Conservation (phyloP, 2,888 invertebrate species). For the Gerosis bhagava region DNA sequence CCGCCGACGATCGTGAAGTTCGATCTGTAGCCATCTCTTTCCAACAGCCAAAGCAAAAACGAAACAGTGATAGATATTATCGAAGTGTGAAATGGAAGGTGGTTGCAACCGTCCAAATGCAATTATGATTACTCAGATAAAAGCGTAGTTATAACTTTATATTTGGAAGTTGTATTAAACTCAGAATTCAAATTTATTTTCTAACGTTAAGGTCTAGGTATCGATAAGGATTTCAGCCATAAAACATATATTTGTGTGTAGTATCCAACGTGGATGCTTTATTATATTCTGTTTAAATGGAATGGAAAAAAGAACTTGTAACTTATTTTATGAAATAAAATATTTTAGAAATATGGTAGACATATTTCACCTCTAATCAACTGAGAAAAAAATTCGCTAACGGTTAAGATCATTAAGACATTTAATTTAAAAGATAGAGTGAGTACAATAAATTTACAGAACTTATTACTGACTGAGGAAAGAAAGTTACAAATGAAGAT, state of each 20-base stretch:
- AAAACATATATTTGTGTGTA: too few relatives aligned
- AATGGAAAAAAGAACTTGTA: too few relatives aligned
- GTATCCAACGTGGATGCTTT: too few relatives aligned
- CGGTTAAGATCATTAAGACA: slow-evolving; percentile 17
- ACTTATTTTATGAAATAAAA: too few relatives aligned
- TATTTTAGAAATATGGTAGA: too few relatives aligned
- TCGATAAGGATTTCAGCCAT: too few relatives aligned
- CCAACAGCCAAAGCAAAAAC: background rate
- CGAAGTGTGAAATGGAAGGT: slow-evolving; percentile 13
- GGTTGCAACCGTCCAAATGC: slow-evolving; percentile 14
- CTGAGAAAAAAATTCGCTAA: slow-evolving; percentile 10
- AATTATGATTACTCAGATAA: slow-evolving; percentile 17
- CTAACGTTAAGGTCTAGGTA: too few relatives aligned
- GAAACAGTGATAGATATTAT: slow-evolving; percentile 9
- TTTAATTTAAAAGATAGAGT: slow-evolving; percentile 24
- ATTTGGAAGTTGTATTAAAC: slow-evolving; percentile 2
- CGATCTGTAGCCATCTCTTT: slow-evolving; percentile 7
- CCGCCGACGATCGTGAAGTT: slow-evolving; percentile 11
- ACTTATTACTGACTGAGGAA: slow-evolving; percentile 20
- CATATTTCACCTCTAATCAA: slow-evolving; percentile 16
- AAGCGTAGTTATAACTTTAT: slow-evolving; percentile 6
- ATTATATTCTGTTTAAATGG: too few relatives aligned
- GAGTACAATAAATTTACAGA: slow-evolving; percentile 21
- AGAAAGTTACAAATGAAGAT: slow-evolving; percentile 21
- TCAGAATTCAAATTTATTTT: too few relatives aligned